Evolutionary conservation across 23 tunicate species (phyloP), one percentile per base, ranked within the genome.

Genomic region (Phallusia fumigata): DNA sequence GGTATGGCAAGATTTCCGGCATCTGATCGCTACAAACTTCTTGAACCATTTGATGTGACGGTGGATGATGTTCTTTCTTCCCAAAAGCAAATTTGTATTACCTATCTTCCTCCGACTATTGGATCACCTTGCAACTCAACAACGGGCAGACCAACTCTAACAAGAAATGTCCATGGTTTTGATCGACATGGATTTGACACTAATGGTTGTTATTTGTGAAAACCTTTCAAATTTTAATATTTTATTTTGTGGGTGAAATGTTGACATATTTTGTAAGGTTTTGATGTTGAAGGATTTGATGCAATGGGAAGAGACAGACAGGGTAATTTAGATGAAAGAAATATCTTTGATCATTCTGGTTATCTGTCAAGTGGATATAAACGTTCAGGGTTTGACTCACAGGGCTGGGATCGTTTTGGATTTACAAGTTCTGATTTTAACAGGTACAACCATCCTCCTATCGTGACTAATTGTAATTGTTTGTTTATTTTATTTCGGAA

Each of bases 71-170:
- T 92, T 22, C 72, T 92, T 49, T 80, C 90, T 0, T 35, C 91
- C 13, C 86, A 87, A 49, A 65, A 83, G 72, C 97, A 92, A 84
- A 80, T 87, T 33, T 92, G 97, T 74, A 88, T 92, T n/a, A 79
- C 64, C 52, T 92, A 92, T 85, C 79, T 92, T n/a, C 80, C 91
- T n/a, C 91, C 97, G 11, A 92, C 97, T 1, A 74, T 92, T 22
- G 97, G 97, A 30, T 81, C 97, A 0, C 86, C 86, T 3, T 92
- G 97, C 80, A 92, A 92, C 69, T 28, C 33, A 34, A 80, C 97
- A 8, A 65, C 50, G 0, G 32, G 30, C 31, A 24, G 65, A 52
- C 88, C 81, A 22, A 76, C 88, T 8, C 30, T 80, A 50, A 16
- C 35, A 8, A 30, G 88, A 76, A 85, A 84, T 64, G 58, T 19